These are phyloP conservation scores for Cryptocephalus moraei DNA, from an alignment of 2,888 invertebrate genomes.

Conservation along the genomic window DNA sequence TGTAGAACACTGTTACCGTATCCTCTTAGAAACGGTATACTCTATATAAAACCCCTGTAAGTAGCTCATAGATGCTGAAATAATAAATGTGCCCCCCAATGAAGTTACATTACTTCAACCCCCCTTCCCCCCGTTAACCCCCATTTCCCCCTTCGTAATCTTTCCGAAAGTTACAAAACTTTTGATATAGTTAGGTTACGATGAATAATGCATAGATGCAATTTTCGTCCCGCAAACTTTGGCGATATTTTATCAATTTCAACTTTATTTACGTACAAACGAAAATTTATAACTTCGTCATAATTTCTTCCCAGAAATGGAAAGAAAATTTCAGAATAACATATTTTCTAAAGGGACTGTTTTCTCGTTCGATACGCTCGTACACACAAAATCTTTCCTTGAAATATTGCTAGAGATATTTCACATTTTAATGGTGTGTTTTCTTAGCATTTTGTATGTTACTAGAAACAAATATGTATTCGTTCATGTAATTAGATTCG, in stretches of 20 bases:
- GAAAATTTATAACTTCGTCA: conserved; percentile 41
- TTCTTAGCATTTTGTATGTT: background rate
- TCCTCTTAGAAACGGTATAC: too few relatives aligned
- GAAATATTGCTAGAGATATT: background rate
- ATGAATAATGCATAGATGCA: conserved; percentile 44
- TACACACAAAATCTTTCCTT: background rate
- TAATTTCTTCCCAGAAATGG: conserved; percentile 26
- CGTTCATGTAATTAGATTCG: too few relatives aligned
- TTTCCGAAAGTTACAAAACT: conserved; percentile 32
- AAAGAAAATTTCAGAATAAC: conserved; percentile 21
- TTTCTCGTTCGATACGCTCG: conserved; percentile 7
- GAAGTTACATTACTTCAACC: background rate
- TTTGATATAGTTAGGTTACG: conserved; percentile 39
- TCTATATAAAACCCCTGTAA: too few relatives aligned
- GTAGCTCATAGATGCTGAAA: too few relatives aligned
- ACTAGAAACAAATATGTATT: background rate
- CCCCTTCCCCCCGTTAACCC: conserved; percentile 1
- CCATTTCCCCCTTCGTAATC: conserved; percentile 12
- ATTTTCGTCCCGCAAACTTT: conserved; percentile 43
- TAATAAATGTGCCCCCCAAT: background rate
- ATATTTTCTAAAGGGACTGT: conserved; percentile 8
- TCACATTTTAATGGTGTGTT: background rate
- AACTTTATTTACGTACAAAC: conserved; percentile 44
- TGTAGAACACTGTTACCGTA: too few relatives aligned
- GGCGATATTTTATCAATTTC: conserved; percentile 44